Conservation (phyloP, 2,888 invertebrate genomes). For the Gymnosoma rotundatum region DNA sequence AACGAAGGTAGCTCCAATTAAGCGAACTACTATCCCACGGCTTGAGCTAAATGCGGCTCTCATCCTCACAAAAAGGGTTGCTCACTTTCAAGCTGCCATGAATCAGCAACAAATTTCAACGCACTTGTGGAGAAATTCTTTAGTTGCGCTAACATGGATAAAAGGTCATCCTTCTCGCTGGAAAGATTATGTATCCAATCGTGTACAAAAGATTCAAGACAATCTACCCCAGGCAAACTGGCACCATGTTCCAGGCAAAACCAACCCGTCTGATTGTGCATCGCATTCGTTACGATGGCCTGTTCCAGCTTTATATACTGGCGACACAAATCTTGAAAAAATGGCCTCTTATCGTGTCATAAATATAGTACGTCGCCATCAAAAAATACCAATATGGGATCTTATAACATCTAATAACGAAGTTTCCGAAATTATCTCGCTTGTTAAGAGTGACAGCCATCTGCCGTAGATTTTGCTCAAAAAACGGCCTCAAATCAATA, state of each 20-base stretch:
- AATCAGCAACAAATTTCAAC: conserved; percentile 8
- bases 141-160: conserved; percentile 28
- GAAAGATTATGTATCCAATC: conserved; percentile 13
- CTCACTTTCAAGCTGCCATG: conserved; percentile 21
- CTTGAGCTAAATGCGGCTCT: conserved; percentile 35
- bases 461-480: not conserved
- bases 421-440: conserved; percentile 3
- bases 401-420: conserved; percentile 17
- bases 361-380: conserved; percentile 11
- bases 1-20: conserved; percentile 34
- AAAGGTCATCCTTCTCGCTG: conserved; percentile 37
- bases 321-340: not conserved
- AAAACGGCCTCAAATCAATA: not conserved
- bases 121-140: conserved; percentile 23
- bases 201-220: not conserved
- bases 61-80: conserved; percentile 28
- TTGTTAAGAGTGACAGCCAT: conserved; percentile 25
- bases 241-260: not conserved
- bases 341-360: conserved; percentile 1
- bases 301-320: conserved; percentile 6
- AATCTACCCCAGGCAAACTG: no score
- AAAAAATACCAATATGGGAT: conserved; percentile 14
- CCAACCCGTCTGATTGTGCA: conserved; percentile 28
- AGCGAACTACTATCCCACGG: conserved; percentile 20
- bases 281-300: conserved; percentile 32